Conservation (phyloP, 2,888 invertebrate species). For the Lasioglossum malachurum region DNA sequence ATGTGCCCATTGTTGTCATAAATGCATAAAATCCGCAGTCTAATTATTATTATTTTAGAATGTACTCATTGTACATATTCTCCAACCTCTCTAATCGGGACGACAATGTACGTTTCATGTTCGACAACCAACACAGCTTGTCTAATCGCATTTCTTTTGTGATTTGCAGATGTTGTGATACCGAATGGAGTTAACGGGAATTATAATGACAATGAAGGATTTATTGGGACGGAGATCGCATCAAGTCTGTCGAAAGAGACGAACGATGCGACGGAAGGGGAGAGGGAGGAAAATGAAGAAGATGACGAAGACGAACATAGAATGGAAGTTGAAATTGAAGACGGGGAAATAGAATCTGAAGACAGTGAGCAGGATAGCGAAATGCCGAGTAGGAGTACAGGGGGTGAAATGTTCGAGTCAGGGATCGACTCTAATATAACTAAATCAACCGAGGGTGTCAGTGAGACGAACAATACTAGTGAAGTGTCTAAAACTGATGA, state of each 20-base stretch:
- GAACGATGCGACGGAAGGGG: slow-evolving; percentile 66
- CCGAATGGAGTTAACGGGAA: slow-evolving; percentile 85
- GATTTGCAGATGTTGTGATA: slow-evolving; percentile 82
- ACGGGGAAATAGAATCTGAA: slow-evolving; percentile 56
- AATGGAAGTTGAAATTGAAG: slow-evolving; percentile 61
- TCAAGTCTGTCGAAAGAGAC: slow-evolving; percentile 67
- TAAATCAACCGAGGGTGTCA: slow-evolving; percentile 81
- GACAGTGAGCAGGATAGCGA: slow-evolving; percentile 72
- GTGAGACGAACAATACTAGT: slow-evolving; percentile 86
- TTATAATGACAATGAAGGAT: slow-evolving; percentile 78
- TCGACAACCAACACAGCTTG: not conserved
- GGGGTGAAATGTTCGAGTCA: slow-evolving; percentile 58
- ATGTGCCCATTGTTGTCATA: too few species aligned
- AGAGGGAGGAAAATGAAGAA: slow-evolving; percentile 67
- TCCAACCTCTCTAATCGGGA: not conserved
- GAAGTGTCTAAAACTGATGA: slow-evolving; percentile 79
- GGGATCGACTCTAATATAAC: slow-evolving; percentile 67
- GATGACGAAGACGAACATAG: slow-evolving; percentile 71
- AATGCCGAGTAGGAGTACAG: slow-evolving; percentile 63
- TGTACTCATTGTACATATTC: too few species aligned
- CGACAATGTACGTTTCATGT: not conserved
- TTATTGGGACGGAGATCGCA: slow-evolving; percentile 64
- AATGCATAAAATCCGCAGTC: too few species aligned
- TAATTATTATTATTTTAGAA: too few species aligned
- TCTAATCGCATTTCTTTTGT: slow-evolving; percentile 37